These are phyloP conservation scores for Pelochelys cantorii DNA, from an alignment of 2,797 vertebrate genomes.

Conservation along the genomic window DNA sequence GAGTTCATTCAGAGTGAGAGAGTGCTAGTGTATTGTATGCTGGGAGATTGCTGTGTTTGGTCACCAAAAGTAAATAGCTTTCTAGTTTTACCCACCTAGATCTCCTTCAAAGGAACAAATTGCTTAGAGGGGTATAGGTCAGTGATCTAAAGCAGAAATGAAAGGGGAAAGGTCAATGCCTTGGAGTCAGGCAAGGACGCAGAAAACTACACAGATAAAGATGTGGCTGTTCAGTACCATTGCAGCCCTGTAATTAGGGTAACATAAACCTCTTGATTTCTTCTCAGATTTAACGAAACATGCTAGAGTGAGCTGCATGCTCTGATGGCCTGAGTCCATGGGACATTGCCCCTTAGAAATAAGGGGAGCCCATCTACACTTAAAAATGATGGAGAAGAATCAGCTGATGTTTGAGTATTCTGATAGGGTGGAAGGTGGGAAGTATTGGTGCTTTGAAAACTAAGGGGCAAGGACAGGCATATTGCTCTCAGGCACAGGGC, in stretches of 20 bases:
- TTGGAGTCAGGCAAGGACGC: not conserved
- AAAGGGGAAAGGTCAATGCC: not conserved
- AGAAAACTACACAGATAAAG: constrained; percentile 1
- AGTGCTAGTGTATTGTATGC: accelerated
- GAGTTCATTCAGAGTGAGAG: not conserved
- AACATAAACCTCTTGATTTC: constrained; percentile 13
- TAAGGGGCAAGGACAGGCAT: not conserved
- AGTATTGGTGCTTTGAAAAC: not conserved
- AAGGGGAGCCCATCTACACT: not conserved
- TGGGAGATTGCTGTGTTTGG: not conserved
- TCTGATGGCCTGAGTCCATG: constrained; percentile 5
- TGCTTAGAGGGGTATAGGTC: constrained; percentile 21
- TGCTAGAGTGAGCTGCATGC: not conserved
- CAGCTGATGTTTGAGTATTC: not conserved
- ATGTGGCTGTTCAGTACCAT: not conserved
- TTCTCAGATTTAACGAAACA: not conserved
- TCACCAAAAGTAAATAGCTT: not conserved
- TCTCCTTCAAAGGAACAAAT: constrained; percentile 1
- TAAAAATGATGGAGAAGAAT: not conserved
- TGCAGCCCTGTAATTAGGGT: constrained; percentile 1
- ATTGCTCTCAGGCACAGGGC: not conserved
- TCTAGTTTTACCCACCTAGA: not conserved
- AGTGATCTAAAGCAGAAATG: not conserved
- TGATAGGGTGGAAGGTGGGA: not conserved
- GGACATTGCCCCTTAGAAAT: not conserved